These are phyloP conservation scores for Aramus guarauna DNA, from an alignment of 2,113 vertebrate genomes.

Conservation along the genomic window DNA sequence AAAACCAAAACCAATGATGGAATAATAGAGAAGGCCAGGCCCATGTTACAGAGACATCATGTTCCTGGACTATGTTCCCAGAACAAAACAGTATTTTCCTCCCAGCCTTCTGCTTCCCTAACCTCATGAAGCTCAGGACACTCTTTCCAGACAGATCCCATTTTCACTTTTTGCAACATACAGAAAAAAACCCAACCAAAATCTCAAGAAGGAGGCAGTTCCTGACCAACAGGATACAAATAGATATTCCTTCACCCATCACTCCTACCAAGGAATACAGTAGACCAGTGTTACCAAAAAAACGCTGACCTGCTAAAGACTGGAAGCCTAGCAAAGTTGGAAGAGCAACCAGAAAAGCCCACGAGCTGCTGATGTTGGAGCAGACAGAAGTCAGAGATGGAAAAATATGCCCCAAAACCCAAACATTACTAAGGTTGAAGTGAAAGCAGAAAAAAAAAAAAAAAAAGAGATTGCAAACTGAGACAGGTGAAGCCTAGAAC, in stretches of 20 bases:
- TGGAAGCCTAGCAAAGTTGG: background rate
- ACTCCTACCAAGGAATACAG: background rate
- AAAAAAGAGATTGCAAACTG: background rate
- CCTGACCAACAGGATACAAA: background rate
- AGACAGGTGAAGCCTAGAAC: background rate
- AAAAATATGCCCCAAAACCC: background rate
- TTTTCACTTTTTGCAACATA: background rate
- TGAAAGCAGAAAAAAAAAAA: background rate
- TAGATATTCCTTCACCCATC: background rate
- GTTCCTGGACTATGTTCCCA: background rate
- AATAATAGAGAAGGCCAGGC: background rate
- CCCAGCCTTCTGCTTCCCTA: background rate
- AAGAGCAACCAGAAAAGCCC: background rate
- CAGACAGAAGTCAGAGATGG: background rate
- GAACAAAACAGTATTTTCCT: background rate
- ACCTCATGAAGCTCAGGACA: background rate
- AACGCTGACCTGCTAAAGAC: background rate
- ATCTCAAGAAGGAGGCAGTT: background rate
- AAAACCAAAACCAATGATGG: fast-evolving
- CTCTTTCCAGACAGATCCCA: background rate
- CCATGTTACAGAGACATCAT: background rate
- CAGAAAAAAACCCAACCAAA: background rate
- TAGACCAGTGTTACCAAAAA: background rate
- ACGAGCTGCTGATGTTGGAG: background rate
- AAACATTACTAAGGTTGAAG: background rate